phyloP scores from a whole-genome alignment of 2,888 invertebrate genomes.

The Rhamnusium bicolor region DNA sequence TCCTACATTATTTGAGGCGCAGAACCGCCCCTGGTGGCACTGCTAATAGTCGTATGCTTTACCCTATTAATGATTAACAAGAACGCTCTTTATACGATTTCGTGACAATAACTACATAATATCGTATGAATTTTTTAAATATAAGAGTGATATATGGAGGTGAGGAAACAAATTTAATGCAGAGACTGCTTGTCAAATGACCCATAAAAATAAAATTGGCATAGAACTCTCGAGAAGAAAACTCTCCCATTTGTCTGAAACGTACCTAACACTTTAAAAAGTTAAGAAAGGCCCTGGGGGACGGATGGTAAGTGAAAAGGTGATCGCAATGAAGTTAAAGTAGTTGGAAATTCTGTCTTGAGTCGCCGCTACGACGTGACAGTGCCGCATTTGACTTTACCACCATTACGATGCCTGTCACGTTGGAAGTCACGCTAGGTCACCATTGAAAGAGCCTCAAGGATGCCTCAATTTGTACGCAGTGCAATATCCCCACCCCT shows the following conservation, averaged over 20 bases:
- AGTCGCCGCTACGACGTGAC: slow-evolving; percentile 47
- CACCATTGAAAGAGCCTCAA: slow-evolving; percentile 65
- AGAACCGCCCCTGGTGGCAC: no score
- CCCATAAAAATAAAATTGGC: slow-evolving; percentile 39
- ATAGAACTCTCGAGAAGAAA: slow-evolving; percentile 27
- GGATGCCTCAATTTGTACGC: slow-evolving; percentile 69
- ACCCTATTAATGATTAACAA: no score
- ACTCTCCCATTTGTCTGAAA: slow-evolving; percentile 36
- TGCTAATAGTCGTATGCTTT: no score
- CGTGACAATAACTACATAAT: no score
- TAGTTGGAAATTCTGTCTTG: slow-evolving; percentile 58
- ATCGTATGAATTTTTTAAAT: not conserved
- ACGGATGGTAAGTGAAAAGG: slow-evolving; percentile 62
- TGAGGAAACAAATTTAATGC: not conserved
- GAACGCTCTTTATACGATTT: no score
- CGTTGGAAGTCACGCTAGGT: slow-evolving; percentile 66
- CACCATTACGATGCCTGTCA: slow-evolving; percentile 62
- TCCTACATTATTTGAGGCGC: no score
- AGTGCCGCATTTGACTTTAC: slow-evolving; percentile 52
- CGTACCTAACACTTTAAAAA: slow-evolving; percentile 52
- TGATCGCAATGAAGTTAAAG: slow-evolving; percentile 61
- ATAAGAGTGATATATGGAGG: not conserved
- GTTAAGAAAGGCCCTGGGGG: slow-evolving; percentile 50
- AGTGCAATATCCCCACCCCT: slow-evolving; percentile 56
- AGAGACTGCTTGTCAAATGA: slow-evolving; percentile 20